These are phyloP conservation scores for Parthenolecanium corni DNA, from an alignment of 2,888 invertebrate genomes.

Conservation along the genomic window DNA sequence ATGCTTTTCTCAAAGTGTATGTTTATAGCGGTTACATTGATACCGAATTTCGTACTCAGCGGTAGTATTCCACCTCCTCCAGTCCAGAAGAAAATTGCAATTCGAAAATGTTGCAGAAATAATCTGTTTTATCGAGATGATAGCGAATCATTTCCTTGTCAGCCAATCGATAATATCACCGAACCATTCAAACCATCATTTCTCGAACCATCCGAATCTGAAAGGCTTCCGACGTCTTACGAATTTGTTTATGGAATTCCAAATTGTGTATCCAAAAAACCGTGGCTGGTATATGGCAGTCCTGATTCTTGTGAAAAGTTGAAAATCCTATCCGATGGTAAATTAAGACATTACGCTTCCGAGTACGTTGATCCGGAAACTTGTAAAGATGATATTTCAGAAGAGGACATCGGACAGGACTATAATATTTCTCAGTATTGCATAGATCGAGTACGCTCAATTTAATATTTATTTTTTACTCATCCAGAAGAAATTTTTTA, in stretches of 20 bases:
- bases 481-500: neutral
- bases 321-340: constrained; percentile 55
- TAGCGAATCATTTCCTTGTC: neutral
- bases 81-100: neutral
- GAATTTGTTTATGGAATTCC: constrained; percentile 53
- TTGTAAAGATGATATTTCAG: constrained; percentile 39
- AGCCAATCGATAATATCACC: neutral
- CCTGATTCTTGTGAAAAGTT: constrained; percentile 50
- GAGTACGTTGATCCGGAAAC: constrained; percentile 42
- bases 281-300: constrained; percentile 55
- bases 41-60: neutral
- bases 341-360: constrained; percentile 59
- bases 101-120: constrained; percentile 10
- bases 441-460: constrained; percentile 54
- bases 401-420: constrained; percentile 43
- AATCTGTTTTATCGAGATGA: neutral
- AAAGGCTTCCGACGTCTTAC: constrained; percentile 11
- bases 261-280: constrained; percentile 57
- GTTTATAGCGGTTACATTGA: neutral
- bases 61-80: constrained; percentile 3
- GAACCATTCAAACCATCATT: constrained; percentile 9
- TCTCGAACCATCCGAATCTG: neutral
- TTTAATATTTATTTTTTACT: neutral
- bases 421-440: constrained; percentile 67
- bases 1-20: too few species aligned